Base-by-base conservation (phyloP, 2,113 vertebrate genomes). In the Toxostoma redivivum region DNA sequence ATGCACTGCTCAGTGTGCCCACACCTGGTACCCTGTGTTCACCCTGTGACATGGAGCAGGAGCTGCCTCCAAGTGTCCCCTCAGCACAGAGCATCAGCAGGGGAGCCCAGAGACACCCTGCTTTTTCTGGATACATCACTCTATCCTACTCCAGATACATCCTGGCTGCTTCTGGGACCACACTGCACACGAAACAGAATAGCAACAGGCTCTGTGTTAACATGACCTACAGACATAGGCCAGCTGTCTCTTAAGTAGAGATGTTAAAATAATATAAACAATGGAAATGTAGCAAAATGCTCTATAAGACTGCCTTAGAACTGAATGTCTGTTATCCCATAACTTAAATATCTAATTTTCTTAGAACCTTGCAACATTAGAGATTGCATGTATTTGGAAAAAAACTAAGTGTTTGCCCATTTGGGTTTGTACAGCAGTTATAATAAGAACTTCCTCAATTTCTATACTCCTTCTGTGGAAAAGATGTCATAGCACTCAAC, bases 1-100 rank as follows among this genome's bases (percentile, higher is more conserved):
- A 1, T 0, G 6, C 8, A 2, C 11, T 25, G 33, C 73, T 10
- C 7, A 5, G 7, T 0, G 1, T 9, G 2, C 1, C 5, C 0
- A 0, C 27, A 4, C 20, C 38, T 18, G 15, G 23, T 20, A 8
- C 30, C 3, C 0, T 0, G 12, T 56, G 71, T 12, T 70, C 33
- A 3, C 15, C 47, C 30, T 15, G 38, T 9, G 58, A 48, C 5
- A 25, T 1, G 1, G 23, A 0, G 0, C n/a, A 35, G 45, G 24
- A 24, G 7, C 62, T 61, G 28, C 5, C 33, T 18, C 30, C 3
- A 7, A 9, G 1, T 0, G 10, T 14, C 47, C 10, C 8, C 81
- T 42, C 16, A 38, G 24, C 48, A 21, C 14, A 64, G 20, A n/a
- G 33, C 54, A 61, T 15, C 33, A 24, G 22, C 2, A 72, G 50